These are phyloP conservation scores for Helleia helle DNA, from an alignment of 2,888 invertebrate species.

Conservation along the genomic window DNA sequence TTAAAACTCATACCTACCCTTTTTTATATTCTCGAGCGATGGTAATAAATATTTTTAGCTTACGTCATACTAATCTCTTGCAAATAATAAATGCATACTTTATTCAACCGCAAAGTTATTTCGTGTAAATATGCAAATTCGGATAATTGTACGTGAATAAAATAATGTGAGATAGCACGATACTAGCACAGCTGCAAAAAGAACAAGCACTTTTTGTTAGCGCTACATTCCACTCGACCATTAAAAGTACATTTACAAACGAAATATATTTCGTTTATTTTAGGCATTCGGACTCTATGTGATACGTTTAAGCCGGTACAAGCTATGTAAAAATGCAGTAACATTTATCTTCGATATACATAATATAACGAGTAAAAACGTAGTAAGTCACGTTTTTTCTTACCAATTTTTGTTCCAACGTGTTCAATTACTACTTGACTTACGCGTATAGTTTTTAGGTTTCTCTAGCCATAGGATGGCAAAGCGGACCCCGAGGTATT, in stretches of 20 bases:
- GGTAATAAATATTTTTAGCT: neutral
- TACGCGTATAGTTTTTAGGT: no score
- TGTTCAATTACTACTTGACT: no score
- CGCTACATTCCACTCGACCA: slow-evolving; percentile 2
- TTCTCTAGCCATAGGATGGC: no score
- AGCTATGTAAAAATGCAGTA: no score
- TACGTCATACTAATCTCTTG: neutral
- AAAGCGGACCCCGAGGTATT: no score
- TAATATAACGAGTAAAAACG: no score
- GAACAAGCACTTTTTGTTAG: neutral
- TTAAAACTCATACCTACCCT: no score
- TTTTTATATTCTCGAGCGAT: no score
- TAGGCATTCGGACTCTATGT: neutral
- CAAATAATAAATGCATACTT: neutral
- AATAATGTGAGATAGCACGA: neutral
- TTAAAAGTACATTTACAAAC: slow-evolving; percentile 5
- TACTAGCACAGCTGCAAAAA: neutral
- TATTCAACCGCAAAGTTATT: neutral
- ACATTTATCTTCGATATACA: no score
- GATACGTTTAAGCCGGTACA: neutral
- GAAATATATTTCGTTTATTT: neutral
- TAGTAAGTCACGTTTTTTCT: slow-evolving; percentile 3
- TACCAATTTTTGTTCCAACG: no score
- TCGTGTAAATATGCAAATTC: neutral
- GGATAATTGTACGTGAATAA: neutral